Evolutionary conservation across 1,140 invertebrate species (phyloP), one percentile per base, ranked within the genome.

Genomic region (Drosophila biarmipes): DNA sequence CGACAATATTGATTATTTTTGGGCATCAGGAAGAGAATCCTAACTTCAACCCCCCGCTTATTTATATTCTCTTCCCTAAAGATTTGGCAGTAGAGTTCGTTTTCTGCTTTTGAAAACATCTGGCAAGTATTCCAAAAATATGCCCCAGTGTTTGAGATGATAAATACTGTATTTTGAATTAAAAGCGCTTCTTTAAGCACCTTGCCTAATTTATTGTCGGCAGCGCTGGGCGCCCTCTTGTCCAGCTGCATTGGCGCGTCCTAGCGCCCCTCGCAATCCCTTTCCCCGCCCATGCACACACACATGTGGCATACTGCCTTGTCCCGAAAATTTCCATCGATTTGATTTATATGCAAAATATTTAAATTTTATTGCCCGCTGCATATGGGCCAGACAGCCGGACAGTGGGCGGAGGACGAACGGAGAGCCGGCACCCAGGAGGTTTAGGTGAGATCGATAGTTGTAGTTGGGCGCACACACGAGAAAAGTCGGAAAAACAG

Each of bases 331-430:
- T 87, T 81, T 77, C 61, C 78, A 87, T 87, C 82, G 82, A 87
- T 87, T 87, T 87, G 84, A 87, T 87, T 87, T 87, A 87, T 89
- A 87, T 82, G 82, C 66, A 87, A 89, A 87, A 87, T 87, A 87
- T 87, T 87, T 87, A 87, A 87, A 87, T 87, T 87, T 87, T 87
- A 87, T 87, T 87, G 82, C 82, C 84, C 67, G 79, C 72, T 87
- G 74, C 84, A 87, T 87, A 87, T 89, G 82, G 82, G 68, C 62
- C 59, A 56, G 46, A 49, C 61, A 37, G 40, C 17, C 15, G 24
- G 59, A 55, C 53, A 68, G 12, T 31, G n/a, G 38, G 34, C 21
- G 6, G 8, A 1, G n/a, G 40, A 42, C 40, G 4, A 17, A 12
- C 17, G 34, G 38, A 24, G 31, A 21, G 61, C 10, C 46, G 35